phyloP scores from a whole-genome alignment of 2,888 invertebrate species.

The Onchidella celtica region DNA sequence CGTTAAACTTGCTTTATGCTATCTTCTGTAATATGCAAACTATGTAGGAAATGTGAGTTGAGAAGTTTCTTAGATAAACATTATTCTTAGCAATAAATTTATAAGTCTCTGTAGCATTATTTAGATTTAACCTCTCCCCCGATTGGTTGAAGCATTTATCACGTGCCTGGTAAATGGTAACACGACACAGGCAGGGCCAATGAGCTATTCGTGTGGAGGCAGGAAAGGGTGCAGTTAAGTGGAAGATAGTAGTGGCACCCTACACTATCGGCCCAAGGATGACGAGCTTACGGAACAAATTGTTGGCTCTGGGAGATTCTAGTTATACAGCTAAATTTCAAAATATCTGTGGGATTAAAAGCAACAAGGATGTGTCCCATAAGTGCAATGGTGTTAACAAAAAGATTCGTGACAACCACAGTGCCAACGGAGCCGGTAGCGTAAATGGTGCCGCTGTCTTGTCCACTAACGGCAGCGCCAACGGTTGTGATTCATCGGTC shows the following conservation, averaged over 20 bases:
- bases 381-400: slow-evolving; percentile 24
- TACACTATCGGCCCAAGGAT: slow-evolving; percentile 2
- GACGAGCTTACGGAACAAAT: neutral
- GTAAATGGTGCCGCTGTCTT: neutral
- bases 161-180: neutral
- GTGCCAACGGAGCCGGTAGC: slow-evolving; percentile 14
- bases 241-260: neutral
- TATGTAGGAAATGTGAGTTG: too few species aligned
- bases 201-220: neutral
- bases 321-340: slow-evolving; percentile 89
- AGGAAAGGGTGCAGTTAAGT: neutral
- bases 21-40: too few species aligned
- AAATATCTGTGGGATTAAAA: slow-evolving; percentile 87
- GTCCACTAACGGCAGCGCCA: neutral
- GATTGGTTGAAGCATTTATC: too few species aligned
- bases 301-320: slow-evolving; percentile 79
- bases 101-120: too few species aligned
- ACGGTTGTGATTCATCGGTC: neutral
- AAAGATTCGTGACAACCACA: neutral
- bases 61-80: too few species aligned
- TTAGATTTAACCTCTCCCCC: too few species aligned
- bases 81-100: too few species aligned
- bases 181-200: neutral
- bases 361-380: neutral
- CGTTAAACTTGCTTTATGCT: too few species aligned